Base-by-base conservation (phyloP, 2,113 vertebrate species). In the Poeciliopsis turrubarensis region DNA sequence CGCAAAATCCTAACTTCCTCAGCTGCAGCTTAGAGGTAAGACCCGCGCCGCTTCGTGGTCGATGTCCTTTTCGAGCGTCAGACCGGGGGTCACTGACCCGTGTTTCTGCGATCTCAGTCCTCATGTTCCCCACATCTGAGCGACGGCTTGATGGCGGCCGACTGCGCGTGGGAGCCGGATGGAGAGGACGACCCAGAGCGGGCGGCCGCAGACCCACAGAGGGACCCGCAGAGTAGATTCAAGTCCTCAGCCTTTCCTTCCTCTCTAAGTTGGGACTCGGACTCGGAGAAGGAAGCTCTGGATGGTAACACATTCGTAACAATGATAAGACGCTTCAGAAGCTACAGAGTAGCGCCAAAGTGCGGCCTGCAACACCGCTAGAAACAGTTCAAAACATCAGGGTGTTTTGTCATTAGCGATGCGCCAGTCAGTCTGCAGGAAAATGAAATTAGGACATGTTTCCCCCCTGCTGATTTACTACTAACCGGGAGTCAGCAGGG, bases 181-280 rank as follows among this genome's bases (percentile, higher is more conserved):
- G 88, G 70, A 67, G 87, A 86, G 41, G 86, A 80, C 79, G 82
- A 68, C 76, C 27, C 72, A 7, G 26, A 77, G 73, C 81, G 75
- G 81, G 70, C 81, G 70, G 66, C 80, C n/a, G 57, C 75, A 12
- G 89, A 89, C 31, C 57, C 79, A 37, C 89, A 75, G 82, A 89
- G 81, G 72, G 86, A 68, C 3, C 73, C 86, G 77, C 91, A 85
- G 86, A 91, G 86, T 89, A 92, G 72, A 60, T 77, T 83, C 81
- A 89, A 82, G 79, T 90, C 94, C 83, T 94, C 93, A 54, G 92
- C 93, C 82, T 95, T 95, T 77, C 89, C 92, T 29, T 95, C 95
- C 86, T 95, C 95, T 78, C 89, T 94, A 2, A 94, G 91, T 82
- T 95, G 94, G 94, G 95, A 95, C 90, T 95, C 95, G 0, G 95